These are phyloP conservation scores for Palythoa grandiflora DNA, from an alignment of 92 coral and sea anemone genomes.

Conservation along the genomic window DNA sequence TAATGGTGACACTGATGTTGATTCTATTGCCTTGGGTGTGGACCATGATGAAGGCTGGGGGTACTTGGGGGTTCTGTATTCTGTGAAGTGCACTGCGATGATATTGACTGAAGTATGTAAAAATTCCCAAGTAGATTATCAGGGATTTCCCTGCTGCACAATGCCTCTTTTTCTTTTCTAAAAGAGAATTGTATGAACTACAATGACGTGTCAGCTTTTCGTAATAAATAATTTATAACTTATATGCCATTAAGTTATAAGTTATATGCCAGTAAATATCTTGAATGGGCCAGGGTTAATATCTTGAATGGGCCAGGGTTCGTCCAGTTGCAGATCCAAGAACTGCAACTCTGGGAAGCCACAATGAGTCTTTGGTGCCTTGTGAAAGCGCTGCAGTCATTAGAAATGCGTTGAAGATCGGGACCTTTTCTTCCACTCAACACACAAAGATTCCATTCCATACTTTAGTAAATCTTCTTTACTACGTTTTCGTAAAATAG, in stretches of 20 bases:
- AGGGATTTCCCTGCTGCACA: neutral
- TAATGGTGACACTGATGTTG: too few species aligned
- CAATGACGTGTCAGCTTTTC: neutral
- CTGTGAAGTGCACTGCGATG: too few species aligned
- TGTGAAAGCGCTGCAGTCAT: slow-evolving; percentile 43
- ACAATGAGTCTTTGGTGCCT: slow-evolving; percentile 23
- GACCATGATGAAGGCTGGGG: too few species aligned
- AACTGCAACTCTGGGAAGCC: slow-evolving; percentile 81
- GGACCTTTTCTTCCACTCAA: slow-evolving; percentile 77
- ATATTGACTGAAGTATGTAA: too few species aligned
- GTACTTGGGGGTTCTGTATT: too few species aligned
- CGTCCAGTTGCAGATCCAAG: slow-evolving; percentile 63
- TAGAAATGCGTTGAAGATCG: slow-evolving; percentile 71
- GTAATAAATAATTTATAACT: too few species aligned
- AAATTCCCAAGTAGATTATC: too few species aligned
- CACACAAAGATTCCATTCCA: slow-evolving; percentile 49
- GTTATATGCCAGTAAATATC: too few species aligned
- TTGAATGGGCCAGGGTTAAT: too few species aligned
- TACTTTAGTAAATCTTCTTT: slow-evolving; percentile 63
- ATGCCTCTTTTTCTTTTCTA: neutral
- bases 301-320: too few species aligned
- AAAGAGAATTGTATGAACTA: neutral
- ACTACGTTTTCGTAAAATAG: slow-evolving; percentile 42
- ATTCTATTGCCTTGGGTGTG: too few species aligned
- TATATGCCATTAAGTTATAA: too few species aligned